phyloP scores from a whole-genome alignment of 2,113 vertebrate genomes.

The Oncorhynchus mykiss region DNA sequence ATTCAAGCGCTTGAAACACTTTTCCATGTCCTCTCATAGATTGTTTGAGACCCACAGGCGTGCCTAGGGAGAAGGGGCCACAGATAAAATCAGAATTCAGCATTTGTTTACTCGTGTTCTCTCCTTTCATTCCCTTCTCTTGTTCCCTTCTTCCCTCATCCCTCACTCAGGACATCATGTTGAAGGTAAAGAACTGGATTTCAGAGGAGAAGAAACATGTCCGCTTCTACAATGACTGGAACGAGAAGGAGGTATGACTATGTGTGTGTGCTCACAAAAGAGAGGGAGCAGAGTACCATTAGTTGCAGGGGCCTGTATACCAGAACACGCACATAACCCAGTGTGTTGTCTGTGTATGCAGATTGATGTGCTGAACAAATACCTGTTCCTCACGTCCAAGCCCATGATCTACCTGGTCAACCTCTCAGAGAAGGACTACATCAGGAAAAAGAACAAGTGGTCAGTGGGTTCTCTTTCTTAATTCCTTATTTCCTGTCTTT shows the following conservation, averaged over 20 bases:
- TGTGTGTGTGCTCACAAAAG: neutral
- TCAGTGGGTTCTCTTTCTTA: conserved; percentile 56
- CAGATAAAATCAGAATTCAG: no score
- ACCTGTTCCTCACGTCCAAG: conserved; percentile 97
- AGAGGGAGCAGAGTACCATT: neutral
- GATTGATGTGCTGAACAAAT: conserved; percentile 98
- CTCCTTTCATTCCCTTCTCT: conserved; percentile 44
- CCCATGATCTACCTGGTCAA: conserved; percentile 99
- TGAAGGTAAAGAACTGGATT: conserved; percentile 95
- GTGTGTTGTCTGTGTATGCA: conserved; percentile 46
- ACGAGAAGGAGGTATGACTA: conserved; percentile 94
- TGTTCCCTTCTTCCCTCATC: conserved; percentile 35
- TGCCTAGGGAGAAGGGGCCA: no score
- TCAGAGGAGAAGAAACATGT: conserved; percentile 94
- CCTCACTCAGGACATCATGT: conserved; percentile 88
- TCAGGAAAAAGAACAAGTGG: conserved; percentile 99
- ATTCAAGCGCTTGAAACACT: no score
- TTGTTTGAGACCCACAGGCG: no score
- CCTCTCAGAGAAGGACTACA: conserved; percentile 95
- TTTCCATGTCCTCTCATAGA: no score
- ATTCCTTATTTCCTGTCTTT: neutral
- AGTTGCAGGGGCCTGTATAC: neutral
- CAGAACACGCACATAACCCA: no score
- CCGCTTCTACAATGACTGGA: conserved; percentile 94
- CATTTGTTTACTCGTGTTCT: conserved; percentile 15